phyloP scores from a whole-genome alignment of 2,888 invertebrate genomes.

The Embidobia sp. region DNA sequence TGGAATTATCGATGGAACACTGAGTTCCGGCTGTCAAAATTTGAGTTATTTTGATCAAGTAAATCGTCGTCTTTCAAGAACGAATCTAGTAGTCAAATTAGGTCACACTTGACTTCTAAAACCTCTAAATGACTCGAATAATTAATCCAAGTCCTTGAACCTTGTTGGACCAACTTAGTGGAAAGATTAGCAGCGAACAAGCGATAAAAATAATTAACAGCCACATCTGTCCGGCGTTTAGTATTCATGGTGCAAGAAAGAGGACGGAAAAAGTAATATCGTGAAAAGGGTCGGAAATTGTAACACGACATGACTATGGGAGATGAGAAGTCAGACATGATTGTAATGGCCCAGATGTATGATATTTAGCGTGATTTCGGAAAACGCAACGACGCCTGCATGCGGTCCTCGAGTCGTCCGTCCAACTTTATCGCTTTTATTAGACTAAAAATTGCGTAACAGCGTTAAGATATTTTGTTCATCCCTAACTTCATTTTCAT shows the following conservation, averaged over 20 bases:
- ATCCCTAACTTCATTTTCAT: no score
- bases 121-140: no score
- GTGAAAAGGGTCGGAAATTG: slow-evolving; percentile 63
- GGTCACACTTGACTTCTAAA: no score
- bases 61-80: no score
- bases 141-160: no score
- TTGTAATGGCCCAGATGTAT: slow-evolving; percentile 51
- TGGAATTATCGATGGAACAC: no score
- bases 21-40: no score
- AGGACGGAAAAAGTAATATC: slow-evolving; percentile 62
- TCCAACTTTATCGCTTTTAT: slow-evolving; percentile 72
- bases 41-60: no score
- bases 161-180: no score
- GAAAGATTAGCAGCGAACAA: no score
- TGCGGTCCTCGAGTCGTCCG: slow-evolving; percentile 65
- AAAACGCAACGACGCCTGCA: slow-evolving; percentile 56
- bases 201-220: slow-evolving; percentile 32
- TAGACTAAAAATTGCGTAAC: slow-evolving; percentile 71
- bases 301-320: slow-evolving; percentile 44
- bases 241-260: slow-evolving; percentile 58
- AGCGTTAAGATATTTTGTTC: no score
- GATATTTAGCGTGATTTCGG: slow-evolving; percentile 63
- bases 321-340: slow-evolving; percentile 58
- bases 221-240: slow-evolving; percentile 33
- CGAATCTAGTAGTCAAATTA: no score